Conservation (phyloP, 2,797 vertebrate species). For the Glossophaga mutica region DNA sequence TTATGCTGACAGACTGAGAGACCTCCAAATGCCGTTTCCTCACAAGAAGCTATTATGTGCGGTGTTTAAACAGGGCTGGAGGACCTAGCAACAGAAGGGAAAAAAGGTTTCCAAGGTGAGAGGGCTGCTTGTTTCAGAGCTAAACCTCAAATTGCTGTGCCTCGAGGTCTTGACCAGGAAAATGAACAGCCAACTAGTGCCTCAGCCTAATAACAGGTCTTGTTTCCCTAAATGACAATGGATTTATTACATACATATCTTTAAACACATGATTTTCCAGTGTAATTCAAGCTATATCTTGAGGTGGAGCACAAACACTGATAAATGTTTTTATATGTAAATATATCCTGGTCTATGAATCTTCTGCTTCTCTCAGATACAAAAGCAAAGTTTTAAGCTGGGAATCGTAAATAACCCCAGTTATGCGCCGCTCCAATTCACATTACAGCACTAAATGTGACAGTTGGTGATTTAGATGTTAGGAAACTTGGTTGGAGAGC, state of each 20-base stretch:
- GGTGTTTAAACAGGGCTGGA: conserved; percentile 43
- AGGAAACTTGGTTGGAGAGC: background rate
- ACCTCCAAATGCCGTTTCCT: conserved; percentile 64
- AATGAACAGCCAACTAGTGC: conserved; percentile 39
- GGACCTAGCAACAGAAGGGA: conserved; percentile 51
- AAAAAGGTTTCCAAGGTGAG: conserved; percentile 42
- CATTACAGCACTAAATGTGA: background rate
- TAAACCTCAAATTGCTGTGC: conserved; percentile 44
- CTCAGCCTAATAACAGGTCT: conserved; percentile 33
- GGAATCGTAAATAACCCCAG: background rate
- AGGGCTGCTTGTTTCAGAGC: conserved; percentile 37
- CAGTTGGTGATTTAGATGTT: background rate
- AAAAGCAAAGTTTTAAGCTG: background rate
- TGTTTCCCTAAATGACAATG: conserved; percentile 31
- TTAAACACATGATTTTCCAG: conserved; percentile 9
- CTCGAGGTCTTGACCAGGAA: conserved; percentile 47
- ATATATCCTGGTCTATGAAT: background rate
- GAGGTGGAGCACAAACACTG: conserved; percentile 4
- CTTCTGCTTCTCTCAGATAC: background rate
- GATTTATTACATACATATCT: conserved; percentile 51
- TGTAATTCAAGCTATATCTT: background rate
- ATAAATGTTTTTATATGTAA: background rate
- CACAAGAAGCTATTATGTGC: conserved; percentile 48
- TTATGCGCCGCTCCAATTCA: background rate
- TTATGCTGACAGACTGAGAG: conserved; percentile 48